Evolutionary conservation across 1,140 invertebrate species (phyloP).

Genomic region (Lucilia cuprina): DNA sequence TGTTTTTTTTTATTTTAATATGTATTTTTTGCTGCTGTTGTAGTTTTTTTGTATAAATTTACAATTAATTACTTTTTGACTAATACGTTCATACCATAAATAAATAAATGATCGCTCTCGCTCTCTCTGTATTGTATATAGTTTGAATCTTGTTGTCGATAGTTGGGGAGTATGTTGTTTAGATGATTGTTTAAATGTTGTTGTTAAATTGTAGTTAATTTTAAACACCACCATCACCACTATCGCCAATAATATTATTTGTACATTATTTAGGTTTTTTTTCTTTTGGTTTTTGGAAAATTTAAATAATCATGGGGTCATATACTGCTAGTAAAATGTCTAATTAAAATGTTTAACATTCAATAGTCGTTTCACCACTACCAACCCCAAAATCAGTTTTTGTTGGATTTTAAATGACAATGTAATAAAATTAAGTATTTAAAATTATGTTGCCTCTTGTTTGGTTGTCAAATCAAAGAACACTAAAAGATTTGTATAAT

Average conservation of each 20-base stretch:
- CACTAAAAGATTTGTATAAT: too few species aligned
- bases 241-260: neutral
- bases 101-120: neutral
- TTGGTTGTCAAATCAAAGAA: neutral
- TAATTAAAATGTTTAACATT: slow-evolving; percentile 14
- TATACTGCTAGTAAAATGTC: neutral
- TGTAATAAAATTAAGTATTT: neutral
- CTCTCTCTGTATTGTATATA: neutral
- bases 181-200: neutral
- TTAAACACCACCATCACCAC: neutral
- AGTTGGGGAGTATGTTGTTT: neutral
- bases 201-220: neutral
- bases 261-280: neutral
- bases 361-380: neutral
- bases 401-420: neutral
- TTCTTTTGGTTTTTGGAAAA: neutral
- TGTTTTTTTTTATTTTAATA: neutral
- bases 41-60: neutral
- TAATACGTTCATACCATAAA: neutral
- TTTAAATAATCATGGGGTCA: slow-evolving; percentile 7
- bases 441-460: neutral
- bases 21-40: neutral
- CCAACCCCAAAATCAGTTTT: neutral
- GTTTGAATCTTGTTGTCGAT: neutral
- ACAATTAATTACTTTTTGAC: neutral